Evolutionary conservation across 2,888 invertebrate species (phyloP).

Genomic region (Scrobipalpa atriplicella): DNA sequence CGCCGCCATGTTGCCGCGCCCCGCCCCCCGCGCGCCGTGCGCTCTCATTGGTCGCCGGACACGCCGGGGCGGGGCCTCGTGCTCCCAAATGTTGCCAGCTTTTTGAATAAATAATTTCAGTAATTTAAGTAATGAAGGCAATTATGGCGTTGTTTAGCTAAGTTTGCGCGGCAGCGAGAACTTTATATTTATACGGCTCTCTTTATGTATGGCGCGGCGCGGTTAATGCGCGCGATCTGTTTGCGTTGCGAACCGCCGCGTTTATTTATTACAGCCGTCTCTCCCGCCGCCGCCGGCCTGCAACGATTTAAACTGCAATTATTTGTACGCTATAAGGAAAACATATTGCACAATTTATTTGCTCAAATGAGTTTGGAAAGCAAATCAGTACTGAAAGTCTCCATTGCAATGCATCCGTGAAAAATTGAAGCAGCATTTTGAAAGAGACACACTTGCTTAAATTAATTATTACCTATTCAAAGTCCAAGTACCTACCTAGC

Average conservation of each 20-base stretch:
- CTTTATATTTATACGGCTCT: conserved; percentile 82
- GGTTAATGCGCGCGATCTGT: conserved; percentile 82
- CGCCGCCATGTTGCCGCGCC: conserved; percentile 77
- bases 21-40: conserved; percentile 58
- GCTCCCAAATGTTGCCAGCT: conserved; percentile 80
- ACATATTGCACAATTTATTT: conserved; percentile 67
- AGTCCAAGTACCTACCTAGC: too few relatives aligned
- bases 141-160: conserved; percentile 84
- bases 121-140: conserved; percentile 84
- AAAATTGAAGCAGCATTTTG: not conserved
- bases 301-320: conserved; percentile 82
- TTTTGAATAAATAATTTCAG: conserved; percentile 84
- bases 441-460: too few relatives aligned
- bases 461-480: too few relatives aligned
- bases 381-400: conserved; percentile 9
- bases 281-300: conserved; percentile 42
- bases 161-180: conserved; percentile 81
- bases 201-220: conserved; percentile 82
- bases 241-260: conserved; percentile 71
- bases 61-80: conserved; percentile 57
- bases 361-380: conserved; percentile 25
- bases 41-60: conserved; percentile 57
- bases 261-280: conserved; percentile 74
- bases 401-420: not conserved
- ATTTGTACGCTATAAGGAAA: conserved; percentile 72